phyloP scores from a whole-genome alignment of 2,113 vertebrate species.

The Neodontobutis hainanensis region DNA sequence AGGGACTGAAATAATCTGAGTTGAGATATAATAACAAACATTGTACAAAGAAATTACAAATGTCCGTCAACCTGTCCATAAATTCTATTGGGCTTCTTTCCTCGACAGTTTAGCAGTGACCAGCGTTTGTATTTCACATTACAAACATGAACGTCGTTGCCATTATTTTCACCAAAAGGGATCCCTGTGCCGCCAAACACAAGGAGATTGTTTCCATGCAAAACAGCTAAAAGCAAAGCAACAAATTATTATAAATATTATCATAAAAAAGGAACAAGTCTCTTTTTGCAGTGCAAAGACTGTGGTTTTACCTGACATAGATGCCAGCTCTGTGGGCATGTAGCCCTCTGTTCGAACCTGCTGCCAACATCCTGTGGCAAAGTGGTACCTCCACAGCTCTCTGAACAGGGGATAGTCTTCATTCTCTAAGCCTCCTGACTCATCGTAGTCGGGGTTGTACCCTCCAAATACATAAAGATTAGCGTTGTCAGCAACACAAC shows the following conservation, averaged over 20 bases:
- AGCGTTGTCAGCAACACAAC: constrained; percentile 93
- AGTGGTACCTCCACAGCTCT: constrained; percentile 97
- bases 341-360: constrained; percentile 95
- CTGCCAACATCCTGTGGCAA: constrained; percentile 94
- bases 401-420: constrained; percentile 96
- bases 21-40: background rate
- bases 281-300: background rate
- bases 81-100: constrained; percentile 95
- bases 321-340: constrained; percentile 96
- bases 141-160: constrained; percentile 96
- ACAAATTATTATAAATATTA: background rate
- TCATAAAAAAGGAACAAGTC: background rate
- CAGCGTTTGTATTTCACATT: constrained; percentile 96
- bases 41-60: background rate
- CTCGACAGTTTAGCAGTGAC: constrained; percentile 93
- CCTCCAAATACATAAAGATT: constrained; percentile 97
- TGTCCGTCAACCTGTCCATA: constrained; percentile 89
- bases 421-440: constrained; percentile 92
- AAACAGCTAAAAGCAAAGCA: constrained; percentile 81
- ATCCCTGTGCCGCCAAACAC: constrained; percentile 98
- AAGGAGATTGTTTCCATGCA: constrained; percentile 96
- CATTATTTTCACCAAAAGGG: constrained; percentile 96
- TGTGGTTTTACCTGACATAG: constrained; percentile 90
- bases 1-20: background rate
- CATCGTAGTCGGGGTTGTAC: constrained; percentile 96